A percentile compares a stretch with the other conserved stretches of the same genome.
These are phyloP conservation scores for Maconellicoccus hirsutus DNA, from an alignment of 1,140 invertebrate genomes.

Conservation along the genomic window DNA sequence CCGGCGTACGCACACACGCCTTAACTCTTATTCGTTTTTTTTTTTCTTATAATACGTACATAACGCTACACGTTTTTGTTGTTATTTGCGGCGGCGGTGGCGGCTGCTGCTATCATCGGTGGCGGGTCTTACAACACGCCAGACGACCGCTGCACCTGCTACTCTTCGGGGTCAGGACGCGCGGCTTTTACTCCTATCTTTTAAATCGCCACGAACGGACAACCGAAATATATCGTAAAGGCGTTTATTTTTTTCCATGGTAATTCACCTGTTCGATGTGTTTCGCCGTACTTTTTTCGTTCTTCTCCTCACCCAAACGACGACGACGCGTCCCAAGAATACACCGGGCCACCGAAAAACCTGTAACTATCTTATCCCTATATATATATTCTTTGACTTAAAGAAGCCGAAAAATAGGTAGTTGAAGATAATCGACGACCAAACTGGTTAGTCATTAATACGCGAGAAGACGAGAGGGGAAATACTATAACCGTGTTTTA, in stretches of 20 bases:
- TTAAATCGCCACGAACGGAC: constrained; percentile 21
- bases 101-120: no score
- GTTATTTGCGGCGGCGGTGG: no score
- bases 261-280: constrained; percentile 11
- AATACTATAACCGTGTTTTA: constrained; percentile 4
- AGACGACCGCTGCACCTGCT: constrained; percentile 14
- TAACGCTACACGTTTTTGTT: no score
- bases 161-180: constrained; percentile 8
- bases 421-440: background rate
- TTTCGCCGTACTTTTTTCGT: no score
- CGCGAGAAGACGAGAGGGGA: background rate
- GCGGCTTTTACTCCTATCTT: background rate
- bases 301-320: no score
- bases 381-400: background rate
- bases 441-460: constrained; percentile 18
- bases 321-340: no score
- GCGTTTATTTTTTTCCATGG: no score
- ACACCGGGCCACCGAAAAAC: constrained; percentile 17
- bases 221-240: background rate
- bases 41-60: no score
- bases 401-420: constrained; percentile 21
- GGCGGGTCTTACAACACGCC: no score
- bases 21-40: no score
- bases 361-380: constrained; percentile 14
- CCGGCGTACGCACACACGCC: no score